Percentiles rank a stretch among this genome's conserved stretches.
These are phyloP conservation scores for Neolamprologus longior DNA, from an alignment of 2,113 vertebrate genomes.

Conservation along the genomic window DNA sequence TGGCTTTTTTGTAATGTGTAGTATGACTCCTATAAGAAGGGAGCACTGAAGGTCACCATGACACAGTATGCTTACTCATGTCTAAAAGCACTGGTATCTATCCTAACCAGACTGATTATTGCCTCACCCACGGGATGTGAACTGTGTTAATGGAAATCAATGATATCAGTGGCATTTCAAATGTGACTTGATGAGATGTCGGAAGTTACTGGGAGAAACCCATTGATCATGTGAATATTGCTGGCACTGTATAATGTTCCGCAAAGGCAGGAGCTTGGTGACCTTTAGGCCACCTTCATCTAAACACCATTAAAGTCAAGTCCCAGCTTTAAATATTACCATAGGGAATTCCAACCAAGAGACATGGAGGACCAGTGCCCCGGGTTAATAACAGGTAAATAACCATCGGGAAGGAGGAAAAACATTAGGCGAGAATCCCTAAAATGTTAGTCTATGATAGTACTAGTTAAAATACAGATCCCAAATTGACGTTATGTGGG, in stretches of 20 bases:
- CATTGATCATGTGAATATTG: constrained; percentile 33
- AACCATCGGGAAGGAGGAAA: not conserved
- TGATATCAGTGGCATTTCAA: constrained; percentile 64
- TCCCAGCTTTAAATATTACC: not conserved
- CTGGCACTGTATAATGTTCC: not conserved
- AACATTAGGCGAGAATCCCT: not conserved
- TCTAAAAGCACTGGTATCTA: constrained; percentile 14
- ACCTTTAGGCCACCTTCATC: not conserved
- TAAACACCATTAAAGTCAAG: not conserved
- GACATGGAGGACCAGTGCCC: not conserved
- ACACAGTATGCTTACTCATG: not conserved
- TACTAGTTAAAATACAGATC: constrained; percentile 28
- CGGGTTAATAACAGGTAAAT: constrained; percentile 7
- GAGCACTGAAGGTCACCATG: not conserved
- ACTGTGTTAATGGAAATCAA: constrained; percentile 66
- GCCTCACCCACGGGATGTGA: constrained; percentile 30
- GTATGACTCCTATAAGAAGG: not conserved
- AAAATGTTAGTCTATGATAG: constrained; percentile 35
- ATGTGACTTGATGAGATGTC: constrained; percentile 61
- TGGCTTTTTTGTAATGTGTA: not conserved
- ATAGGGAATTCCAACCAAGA: not conserved
- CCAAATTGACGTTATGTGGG: constrained; percentile 54
- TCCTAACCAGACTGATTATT: not conserved
- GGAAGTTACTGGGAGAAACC: constrained; percentile 48
- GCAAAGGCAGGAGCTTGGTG: not conserved